These are phyloP conservation scores for Chromobotia macracanthus DNA, from an alignment of 2,797 vertebrate genomes.

Conservation along the genomic window DNA sequence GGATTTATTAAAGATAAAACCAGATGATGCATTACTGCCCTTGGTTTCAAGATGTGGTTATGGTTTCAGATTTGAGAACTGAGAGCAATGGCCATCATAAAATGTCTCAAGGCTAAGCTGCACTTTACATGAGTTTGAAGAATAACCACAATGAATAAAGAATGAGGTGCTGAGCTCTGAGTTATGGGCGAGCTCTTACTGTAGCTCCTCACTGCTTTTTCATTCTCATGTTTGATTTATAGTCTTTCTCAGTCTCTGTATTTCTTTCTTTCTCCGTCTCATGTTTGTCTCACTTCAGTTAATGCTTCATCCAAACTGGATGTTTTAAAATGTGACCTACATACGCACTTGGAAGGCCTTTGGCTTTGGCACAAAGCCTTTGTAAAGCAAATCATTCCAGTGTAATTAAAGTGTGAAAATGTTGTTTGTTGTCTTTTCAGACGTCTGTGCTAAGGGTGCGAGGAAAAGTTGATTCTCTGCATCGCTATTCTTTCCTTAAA, in stretches of 20 bases:
- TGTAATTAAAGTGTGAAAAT: conserved; percentile 2
- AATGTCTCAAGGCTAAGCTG: conserved; percentile 28
- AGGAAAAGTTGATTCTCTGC: too few relatives aligned
- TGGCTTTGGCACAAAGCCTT: conserved; percentile 28
- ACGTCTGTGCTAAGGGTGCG: background rate
- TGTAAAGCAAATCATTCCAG: conserved; percentile 34
- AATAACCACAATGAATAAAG: conserved; percentile 53
- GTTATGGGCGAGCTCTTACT: conserved; percentile 9
- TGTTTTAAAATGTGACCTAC: conserved; percentile 38
- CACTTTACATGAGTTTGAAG: conserved; percentile 48
- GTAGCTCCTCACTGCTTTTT: conserved; percentile 14
- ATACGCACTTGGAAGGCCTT: conserved; percentile 45
- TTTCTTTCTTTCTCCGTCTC: conserved; percentile 12
- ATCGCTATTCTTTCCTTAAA: too few relatives aligned
- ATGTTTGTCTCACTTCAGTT: conserved; percentile 26
- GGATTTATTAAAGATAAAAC: conserved; percentile 33
- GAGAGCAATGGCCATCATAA: conserved; percentile 37
- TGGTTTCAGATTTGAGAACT: conserved; percentile 7
- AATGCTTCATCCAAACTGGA: conserved; percentile 28
- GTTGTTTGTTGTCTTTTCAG: background rate
- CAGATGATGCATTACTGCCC: background rate
- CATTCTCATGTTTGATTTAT: conserved; percentile 41
- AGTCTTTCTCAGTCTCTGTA: conserved; percentile 18
- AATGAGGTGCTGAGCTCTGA: conserved; percentile 35
- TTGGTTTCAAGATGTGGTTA: background rate